A percentile compares a stretch with the other conserved stretches of the same genome.
Evolutionary conservation across 2,113 vertebrate genomes (phyloP).

Genomic region (Probosciger aterrimus): DNA sequence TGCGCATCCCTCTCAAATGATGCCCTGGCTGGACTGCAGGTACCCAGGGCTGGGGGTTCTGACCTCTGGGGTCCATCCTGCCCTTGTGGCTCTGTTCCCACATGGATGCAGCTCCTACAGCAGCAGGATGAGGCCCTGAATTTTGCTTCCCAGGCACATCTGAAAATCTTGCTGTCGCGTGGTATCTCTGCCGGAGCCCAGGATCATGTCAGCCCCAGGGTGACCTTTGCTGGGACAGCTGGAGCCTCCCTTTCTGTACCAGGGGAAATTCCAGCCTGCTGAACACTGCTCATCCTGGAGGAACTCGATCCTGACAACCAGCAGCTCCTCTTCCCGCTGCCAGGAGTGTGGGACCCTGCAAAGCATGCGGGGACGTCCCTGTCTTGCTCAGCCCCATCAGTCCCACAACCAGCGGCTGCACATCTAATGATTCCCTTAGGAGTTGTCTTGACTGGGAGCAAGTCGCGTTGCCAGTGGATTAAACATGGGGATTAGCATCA

Average conservation of each 20-base stretch:
- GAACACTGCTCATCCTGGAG: not conserved
- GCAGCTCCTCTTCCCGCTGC: not conserved
- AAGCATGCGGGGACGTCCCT: accelerated
- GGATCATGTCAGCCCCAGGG: not conserved
- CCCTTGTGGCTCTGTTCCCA: not conserved
- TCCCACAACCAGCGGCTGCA: accelerated
- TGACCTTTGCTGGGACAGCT: not conserved
- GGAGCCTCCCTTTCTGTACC: not conserved
- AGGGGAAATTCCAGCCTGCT: not conserved
- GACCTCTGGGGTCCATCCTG: not conserved
- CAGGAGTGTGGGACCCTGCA: accelerated
- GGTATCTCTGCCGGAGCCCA: not conserved
- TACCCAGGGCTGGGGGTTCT: accelerated
- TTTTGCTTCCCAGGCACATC: not conserved
- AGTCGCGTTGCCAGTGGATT: conserved; percentile 1
- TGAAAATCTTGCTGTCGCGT: not conserved
- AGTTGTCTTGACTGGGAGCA: not conserved
- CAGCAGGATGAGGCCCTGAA: not conserved
- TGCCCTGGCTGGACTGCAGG: accelerated
- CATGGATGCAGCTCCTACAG: accelerated
- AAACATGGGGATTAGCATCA: conserved; percentile 49
- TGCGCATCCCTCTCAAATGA: not conserved
- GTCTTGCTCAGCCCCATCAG: not conserved
- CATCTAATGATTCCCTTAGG: not conserved
- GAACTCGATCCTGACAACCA: not conserved